Conservation (phyloP, 2,888 invertebrate genomes). For the Cryptocephalus primarius region DNA sequence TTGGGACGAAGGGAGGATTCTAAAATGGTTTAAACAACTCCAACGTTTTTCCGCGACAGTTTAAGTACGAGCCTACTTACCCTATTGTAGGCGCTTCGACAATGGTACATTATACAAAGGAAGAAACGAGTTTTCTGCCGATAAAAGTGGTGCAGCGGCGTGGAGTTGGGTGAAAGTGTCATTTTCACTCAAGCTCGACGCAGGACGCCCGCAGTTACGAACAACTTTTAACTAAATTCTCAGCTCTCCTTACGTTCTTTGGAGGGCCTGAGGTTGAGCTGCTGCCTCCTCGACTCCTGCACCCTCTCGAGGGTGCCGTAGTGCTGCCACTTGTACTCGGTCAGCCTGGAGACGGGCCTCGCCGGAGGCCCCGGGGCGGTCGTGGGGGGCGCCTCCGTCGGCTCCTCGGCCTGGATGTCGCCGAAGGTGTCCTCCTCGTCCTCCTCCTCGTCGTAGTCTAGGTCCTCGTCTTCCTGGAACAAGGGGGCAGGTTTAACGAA, state of each 20-base stretch:
- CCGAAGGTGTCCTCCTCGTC: constrained; percentile 25
- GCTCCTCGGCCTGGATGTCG: constrained; percentile 26
- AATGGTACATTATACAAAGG: too few relatives aligned
- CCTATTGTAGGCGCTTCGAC: too few relatives aligned
- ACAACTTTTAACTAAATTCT: too few relatives aligned
- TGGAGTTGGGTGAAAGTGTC: too few relatives aligned
- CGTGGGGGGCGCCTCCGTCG: constrained; percentile 11
- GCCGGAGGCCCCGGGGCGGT: constrained; percentile 4
- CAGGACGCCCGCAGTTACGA: too few relatives aligned
- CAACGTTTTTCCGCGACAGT: too few relatives aligned
- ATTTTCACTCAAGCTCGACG: too few relatives aligned
- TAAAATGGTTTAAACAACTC: too few relatives aligned
- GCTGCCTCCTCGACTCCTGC: constrained; percentile 28
- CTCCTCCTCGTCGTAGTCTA: constrained; percentile 26
- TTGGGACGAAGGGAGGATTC: too few relatives aligned
- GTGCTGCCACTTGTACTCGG: constrained; percentile 33
- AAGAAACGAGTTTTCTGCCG: too few relatives aligned
- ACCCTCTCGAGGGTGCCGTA: constrained; percentile 30
- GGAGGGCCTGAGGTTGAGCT: constrained; percentile 18
- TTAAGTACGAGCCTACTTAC: too few relatives aligned
- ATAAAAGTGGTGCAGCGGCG: too few relatives aligned
- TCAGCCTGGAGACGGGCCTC: constrained; percentile 19
- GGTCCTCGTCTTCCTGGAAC: constrained; percentile 27
- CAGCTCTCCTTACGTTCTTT: constrained; percentile 24
- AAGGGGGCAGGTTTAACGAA: constrained; percentile 2